Percentiles rank a stretch among this genome's conserved stretches.
Conservation (phyloP, 92 coral and sea anemone species). For the Paragorgia papillata region DNA sequence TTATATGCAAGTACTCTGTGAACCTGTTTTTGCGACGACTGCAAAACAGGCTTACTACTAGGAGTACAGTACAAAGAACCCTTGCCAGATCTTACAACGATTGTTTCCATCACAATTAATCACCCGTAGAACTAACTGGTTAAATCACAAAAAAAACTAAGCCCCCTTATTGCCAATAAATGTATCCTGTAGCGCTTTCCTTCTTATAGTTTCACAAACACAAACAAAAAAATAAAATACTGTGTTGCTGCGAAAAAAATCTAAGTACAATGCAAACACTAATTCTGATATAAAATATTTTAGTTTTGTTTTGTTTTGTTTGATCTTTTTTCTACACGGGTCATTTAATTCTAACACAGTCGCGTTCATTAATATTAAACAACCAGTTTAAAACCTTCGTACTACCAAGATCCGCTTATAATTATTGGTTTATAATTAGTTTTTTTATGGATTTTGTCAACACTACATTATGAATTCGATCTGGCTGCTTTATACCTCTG, state of each 20-base stretch:
- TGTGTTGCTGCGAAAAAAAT: no score
- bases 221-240: no score
- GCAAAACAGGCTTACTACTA: no score
- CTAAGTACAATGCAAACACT: no score
- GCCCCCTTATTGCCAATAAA: neutral
- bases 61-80: no score
- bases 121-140: conserved; percentile 32
- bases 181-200: neutral
- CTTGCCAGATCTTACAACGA: no score
- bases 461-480: conserved; percentile 11
- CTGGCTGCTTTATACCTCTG: neutral
- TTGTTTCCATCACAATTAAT: conserved; percentile 14
- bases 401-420: neutral
- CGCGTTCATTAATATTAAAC: conserved; percentile 9
- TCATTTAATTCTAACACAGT: neutral
- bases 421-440: no score
- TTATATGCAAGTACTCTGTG: no score
- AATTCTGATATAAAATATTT: no score
- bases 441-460: conserved; percentile 9
- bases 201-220: neutral
- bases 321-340: neutral
- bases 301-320: neutral
- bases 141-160: neutral
- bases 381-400: neutral
- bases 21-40: no score